phyloP scores from a whole-genome alignment of 2,888 invertebrate species.

The Melinaea menophilus region DNA sequence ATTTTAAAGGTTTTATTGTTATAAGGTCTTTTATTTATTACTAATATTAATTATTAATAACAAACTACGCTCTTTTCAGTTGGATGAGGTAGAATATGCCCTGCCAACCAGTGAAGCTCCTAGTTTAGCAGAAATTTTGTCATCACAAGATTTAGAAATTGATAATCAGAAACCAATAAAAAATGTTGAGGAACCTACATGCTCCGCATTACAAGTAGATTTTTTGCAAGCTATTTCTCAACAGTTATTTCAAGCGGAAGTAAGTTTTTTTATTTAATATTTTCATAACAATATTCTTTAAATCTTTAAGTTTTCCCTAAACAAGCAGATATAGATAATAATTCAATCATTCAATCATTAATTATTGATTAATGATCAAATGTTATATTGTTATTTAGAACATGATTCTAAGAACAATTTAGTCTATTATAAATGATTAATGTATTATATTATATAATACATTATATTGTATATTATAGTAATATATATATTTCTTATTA shows the following conservation, averaged over 20 bases:
- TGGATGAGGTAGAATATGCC: constrained; percentile 73
- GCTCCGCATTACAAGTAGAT: constrained; percentile 68
- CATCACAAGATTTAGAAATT: constrained; percentile 49
- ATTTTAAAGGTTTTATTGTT: background rate
- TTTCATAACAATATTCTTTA: background rate
- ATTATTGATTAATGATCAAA: too few species aligned
- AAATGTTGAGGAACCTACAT: constrained; percentile 52
- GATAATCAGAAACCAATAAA: constrained; percentile 40
- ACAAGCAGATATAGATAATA: background rate
- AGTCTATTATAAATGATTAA: too few species aligned
- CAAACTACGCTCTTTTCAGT: constrained; percentile 38
- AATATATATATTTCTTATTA: too few species aligned
- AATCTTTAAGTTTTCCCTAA: background rate
- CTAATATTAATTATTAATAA: background rate
- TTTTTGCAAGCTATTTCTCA: constrained; percentile 92
- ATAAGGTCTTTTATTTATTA: background rate
- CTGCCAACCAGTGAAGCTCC: constrained; percentile 69
- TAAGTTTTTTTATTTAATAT: constrained; percentile 16
- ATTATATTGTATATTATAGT: too few species aligned
- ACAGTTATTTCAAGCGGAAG: constrained; percentile 87
- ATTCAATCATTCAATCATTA: too few species aligned
- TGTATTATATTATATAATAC: too few species aligned
- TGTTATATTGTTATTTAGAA: too few species aligned
- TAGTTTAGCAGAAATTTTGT: constrained; percentile 63
- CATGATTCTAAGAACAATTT: too few species aligned